Evolutionary conservation across 2,797 vertebrate genomes (phyloP).

Genomic region (Hippocampus kuda): DNA sequence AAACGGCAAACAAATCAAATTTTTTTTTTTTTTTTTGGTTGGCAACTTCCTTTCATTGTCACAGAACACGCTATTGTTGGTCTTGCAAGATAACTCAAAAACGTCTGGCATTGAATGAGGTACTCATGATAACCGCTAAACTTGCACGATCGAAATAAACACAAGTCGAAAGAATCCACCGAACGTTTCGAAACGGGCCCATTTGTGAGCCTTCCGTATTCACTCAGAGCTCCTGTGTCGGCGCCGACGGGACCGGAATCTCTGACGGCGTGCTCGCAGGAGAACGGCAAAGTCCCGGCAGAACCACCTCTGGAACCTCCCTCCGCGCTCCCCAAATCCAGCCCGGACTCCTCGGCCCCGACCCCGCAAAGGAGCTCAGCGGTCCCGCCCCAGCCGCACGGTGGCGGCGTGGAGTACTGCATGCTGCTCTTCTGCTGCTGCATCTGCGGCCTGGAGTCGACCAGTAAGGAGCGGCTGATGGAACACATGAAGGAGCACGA

Average conservation of each 20-base stretch:
- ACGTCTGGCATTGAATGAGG: no score
- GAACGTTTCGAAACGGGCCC: no score
- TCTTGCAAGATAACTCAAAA: no score
- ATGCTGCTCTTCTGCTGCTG: slow-evolving; percentile 95
- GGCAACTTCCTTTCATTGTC: no score
- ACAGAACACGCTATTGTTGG: no score
- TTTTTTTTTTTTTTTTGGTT: no score
- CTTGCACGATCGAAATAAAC: no score
- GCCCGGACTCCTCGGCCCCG: slow-evolving; percentile 4
- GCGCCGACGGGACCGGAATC: slow-evolving; percentile 35
- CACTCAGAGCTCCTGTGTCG: slow-evolving; percentile 48
- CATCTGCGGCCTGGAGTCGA: slow-evolving; percentile 96
- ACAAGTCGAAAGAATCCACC: no score
- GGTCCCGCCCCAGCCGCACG: slow-evolving; percentile 48
- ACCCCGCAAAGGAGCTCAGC: slow-evolving; percentile 39
- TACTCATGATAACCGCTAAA: no score
- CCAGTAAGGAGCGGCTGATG: slow-evolving; percentile 87
- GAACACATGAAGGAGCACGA: slow-evolving; percentile 82
- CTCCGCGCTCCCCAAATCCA: slow-evolving; percentile 26
- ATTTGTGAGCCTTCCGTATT: not conserved
- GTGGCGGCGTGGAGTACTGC: slow-evolving; percentile 76
- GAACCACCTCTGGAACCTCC: not conserved
- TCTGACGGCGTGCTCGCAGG: not conserved
- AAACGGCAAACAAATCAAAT: no score
- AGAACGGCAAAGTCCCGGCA: no score